Percentiles rank a stretch among this genome's conserved stretches.
phyloP scores from a whole-genome alignment of 35 echinoderm and acorn worm species.

The Ophiothrix spiculata region DNA sequence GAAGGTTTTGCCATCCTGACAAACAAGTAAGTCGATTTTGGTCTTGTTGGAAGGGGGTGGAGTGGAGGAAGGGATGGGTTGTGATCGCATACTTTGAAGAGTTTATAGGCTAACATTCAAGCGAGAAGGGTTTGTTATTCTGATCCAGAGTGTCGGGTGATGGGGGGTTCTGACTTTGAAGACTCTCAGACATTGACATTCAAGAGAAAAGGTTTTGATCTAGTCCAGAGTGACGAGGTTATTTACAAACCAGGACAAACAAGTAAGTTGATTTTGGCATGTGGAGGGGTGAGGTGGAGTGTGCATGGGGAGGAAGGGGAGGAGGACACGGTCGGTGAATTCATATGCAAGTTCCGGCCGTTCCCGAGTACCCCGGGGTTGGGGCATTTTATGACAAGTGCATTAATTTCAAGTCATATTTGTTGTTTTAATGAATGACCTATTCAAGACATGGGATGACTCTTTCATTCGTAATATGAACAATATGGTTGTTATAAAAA shows the following conservation, averaged over 20 bases:
- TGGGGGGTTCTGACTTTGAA: too few species aligned
- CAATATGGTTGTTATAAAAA: too few species aligned
- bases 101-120: too few species aligned
- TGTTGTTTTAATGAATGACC: too few species aligned
- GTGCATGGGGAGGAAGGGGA: neutral
- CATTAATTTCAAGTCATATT: too few species aligned
- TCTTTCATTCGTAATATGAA: too few species aligned
- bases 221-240: constrained; percentile 93
- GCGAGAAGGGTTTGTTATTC: neutral
- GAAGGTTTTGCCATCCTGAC: constrained; percentile 18
- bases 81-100: neutral
- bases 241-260: constrained; percentile 90
- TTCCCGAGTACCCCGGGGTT: too few species aligned
- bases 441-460: too few species aligned
- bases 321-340: neutral
- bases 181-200: too few species aligned
- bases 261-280: constrained; percentile 23
- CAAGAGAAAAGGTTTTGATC: neutral
- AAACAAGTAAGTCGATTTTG: constrained; percentile 56
- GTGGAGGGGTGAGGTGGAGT: neutral
- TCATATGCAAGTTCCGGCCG: too few species aligned
- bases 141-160: neutral
- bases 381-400: too few species aligned
- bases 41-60: neutral
- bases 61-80: neutral